phyloP scores from a whole-genome alignment of 2,113 vertebrate species.

The Myocastor coypus region DNA sequence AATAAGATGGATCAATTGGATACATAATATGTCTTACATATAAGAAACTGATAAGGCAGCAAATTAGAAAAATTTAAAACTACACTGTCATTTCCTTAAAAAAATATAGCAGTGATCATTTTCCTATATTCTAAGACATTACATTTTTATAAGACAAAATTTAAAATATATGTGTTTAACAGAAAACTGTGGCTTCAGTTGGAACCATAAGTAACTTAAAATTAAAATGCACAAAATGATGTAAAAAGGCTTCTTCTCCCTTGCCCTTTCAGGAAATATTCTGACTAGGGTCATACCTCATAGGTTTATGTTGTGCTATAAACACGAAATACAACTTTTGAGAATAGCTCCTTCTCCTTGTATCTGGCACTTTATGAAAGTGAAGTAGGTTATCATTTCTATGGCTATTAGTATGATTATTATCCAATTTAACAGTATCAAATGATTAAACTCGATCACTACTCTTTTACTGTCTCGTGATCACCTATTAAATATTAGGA shows the following conservation, averaged over 20 bases:
- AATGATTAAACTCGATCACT: conserved; percentile 54
- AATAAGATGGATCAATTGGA: neutral
- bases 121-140: neutral
- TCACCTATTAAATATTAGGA: conserved; percentile 49
- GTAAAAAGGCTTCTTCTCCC: conserved; percentile 13
- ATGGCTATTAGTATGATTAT: conserved; percentile 53
- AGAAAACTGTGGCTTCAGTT: neutral
- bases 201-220: conserved; percentile 40
- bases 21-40: neutral
- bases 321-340: neutral
- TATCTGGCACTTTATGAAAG: conserved; percentile 29
- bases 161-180: conserved; percentile 22
- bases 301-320: neutral
- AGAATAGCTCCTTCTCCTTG: neutral
- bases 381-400: conserved; percentile 18
- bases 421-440: conserved; percentile 51
- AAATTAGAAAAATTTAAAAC: conserved; percentile 32
- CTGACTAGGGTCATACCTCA: neutral
- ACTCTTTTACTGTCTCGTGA: conserved; percentile 56
- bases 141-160: conserved; percentile 41
- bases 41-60: neutral
- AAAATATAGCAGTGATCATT: conserved; percentile 6
- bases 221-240: neutral
- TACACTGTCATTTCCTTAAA: neutral
- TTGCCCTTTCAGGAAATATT: neutral